Conservation (phyloP, 2,113 vertebrate species). For the Podarcis cretensis region DNA sequence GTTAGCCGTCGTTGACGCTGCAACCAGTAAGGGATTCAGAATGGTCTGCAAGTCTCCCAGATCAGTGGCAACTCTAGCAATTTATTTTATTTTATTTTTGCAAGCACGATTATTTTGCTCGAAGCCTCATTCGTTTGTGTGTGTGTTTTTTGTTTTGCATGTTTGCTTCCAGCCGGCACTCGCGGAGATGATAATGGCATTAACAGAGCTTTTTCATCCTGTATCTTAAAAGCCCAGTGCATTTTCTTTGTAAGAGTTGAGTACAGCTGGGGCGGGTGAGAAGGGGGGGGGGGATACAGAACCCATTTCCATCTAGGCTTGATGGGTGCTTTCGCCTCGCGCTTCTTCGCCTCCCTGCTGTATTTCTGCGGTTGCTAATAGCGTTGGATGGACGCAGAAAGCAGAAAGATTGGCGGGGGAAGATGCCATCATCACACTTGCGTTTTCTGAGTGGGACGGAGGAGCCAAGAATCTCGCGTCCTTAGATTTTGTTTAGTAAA, state of each 20-base stretch:
- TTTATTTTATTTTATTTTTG: background rate
- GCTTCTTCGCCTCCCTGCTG: conserved; percentile 45
- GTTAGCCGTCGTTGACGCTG: background rate
- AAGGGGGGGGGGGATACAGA: too few relatives aligned
- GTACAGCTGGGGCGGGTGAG: too few relatives aligned
- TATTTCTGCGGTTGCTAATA: conserved; percentile 54
- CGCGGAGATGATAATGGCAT: fast-evolving
- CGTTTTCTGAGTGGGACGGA: background rate
- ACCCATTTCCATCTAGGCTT: background rate
- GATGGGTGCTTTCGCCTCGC: conserved; percentile 52
- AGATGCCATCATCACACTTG: background rate
- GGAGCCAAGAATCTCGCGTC: background rate
- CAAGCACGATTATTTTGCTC: background rate
- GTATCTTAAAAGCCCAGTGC: fast-evolving
- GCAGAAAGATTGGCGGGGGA: too few relatives aligned
- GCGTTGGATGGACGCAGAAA: background rate
- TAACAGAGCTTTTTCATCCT: fast-evolving
- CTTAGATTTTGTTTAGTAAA: background rate
- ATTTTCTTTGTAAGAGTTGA: background rate
- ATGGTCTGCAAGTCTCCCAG: background rate
- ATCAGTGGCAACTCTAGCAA: background rate
- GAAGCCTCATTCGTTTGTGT: too few relatives aligned
- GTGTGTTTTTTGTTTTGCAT: too few relatives aligned
- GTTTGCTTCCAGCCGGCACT: fast-evolving
- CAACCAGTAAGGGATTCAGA: background rate